Conservation (phyloP, 2,888 invertebrate species). For the Dryocosmus kuriphilus region DNA sequence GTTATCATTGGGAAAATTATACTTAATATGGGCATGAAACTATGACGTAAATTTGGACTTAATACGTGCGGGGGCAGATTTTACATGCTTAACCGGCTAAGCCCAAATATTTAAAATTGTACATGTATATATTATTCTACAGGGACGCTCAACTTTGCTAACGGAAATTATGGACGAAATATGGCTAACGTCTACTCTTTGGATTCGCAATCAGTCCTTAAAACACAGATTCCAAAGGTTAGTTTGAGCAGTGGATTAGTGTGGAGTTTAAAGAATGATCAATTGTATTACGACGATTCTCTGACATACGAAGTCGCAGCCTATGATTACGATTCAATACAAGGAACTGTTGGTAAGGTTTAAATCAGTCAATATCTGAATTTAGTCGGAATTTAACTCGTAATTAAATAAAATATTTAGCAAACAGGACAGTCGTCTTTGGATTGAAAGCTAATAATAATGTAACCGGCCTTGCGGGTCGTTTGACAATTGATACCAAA, state of each 20-base stretch:
- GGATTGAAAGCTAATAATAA: conserved; percentile 81
- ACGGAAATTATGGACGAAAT: conserved; percentile 76
- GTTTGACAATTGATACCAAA: conserved; percentile 89
- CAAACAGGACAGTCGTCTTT: conserved; percentile 80
- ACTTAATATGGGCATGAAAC: no score
- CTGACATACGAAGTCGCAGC: conserved; percentile 83
- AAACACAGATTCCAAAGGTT: conserved; percentile 76
- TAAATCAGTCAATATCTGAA: neutral
- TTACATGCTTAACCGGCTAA: no score
- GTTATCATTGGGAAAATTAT: no score
- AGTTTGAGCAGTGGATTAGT: conserved; percentile 89
- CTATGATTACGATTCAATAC: conserved; percentile 83
- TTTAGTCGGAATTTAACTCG: no score
- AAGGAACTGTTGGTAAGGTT: conserved; percentile 79
- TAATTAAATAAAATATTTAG: conserved; percentile 74
- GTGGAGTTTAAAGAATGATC: conserved; percentile 85
- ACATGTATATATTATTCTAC: conserved; percentile 18
- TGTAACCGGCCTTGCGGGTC: conserved; percentile 82
- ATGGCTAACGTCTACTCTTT: conserved; percentile 82
- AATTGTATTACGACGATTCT: conserved; percentile 89
- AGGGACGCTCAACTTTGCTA: conserved; percentile 70
- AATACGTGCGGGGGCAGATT: no score
- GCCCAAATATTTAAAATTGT: no score
- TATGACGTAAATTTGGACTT: no score
- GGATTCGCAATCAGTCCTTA: conserved; percentile 64